Conservation (phyloP, 2,797 vertebrate genomes). For the Muscicapa striata region DNA sequence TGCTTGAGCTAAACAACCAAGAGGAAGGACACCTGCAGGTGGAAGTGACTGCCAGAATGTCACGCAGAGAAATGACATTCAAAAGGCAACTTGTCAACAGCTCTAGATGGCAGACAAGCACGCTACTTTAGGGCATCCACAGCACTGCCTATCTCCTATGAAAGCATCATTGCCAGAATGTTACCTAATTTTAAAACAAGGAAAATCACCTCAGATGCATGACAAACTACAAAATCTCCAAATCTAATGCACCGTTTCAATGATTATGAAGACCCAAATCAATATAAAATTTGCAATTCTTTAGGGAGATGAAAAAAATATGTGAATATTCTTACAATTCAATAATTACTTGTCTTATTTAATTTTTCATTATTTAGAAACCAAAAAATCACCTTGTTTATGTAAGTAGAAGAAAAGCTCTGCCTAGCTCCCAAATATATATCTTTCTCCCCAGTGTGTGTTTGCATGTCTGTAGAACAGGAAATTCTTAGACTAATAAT, state of each 20-base stretch:
- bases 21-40: slow-evolving; percentile 54
- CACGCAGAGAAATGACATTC: slow-evolving; percentile 61
- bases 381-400: neutral
- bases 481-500: neutral
- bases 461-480: neutral
- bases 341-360: neutral
- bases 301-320: neutral
- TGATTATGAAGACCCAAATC: neutral
- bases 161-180: neutral
- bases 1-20: neutral
- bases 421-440: neutral
- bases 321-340: neutral
- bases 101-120: slow-evolving; percentile 25
- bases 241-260: neutral
- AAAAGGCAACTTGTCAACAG: slow-evolving; percentile 21
- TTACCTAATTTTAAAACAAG: slow-evolving; percentile 27
- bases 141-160: neutral
- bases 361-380: neutral
- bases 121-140: neutral
- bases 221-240: neutral
- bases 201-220: neutral
- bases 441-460: neutral
- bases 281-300: neutral
- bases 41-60: slow-evolving; percentile 45
- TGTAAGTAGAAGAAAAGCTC: neutral